phyloP scores from a whole-genome alignment of 1,140 invertebrate genomes.

The Trypoxylus dichotomus region DNA sequence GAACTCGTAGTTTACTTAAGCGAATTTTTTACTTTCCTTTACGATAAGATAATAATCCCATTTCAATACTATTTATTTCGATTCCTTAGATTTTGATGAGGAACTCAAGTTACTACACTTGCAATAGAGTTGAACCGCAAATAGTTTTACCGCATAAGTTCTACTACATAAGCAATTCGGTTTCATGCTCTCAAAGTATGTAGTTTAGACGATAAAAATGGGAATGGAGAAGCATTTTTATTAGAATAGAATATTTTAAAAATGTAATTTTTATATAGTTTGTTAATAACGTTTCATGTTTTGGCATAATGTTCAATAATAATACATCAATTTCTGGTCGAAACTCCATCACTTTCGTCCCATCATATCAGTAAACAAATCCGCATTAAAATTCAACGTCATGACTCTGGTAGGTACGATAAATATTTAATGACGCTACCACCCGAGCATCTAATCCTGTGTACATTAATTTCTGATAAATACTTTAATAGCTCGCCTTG shows the following conservation, averaged over 20 bases:
- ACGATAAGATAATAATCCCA: too few relatives aligned
- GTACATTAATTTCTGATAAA: slow-evolving; percentile 19
- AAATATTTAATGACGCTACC: slow-evolving; percentile 17
- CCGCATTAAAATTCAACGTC: slow-evolving; percentile 20
- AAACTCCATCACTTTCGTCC: not conserved
- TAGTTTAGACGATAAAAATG: too few relatives aligned
- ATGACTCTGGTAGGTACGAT: slow-evolving; percentile 1
- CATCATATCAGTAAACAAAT: slow-evolving; percentile 12
- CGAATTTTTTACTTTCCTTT: too few relatives aligned
- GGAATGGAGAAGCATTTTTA: too few relatives aligned
- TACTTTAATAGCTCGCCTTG: slow-evolving; percentile 5
- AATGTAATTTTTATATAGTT: not conserved
- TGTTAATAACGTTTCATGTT: not conserved
- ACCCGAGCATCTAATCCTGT: not conserved
- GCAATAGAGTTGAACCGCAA: too few relatives aligned
- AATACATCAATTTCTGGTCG: not conserved
- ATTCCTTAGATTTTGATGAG: too few relatives aligned
- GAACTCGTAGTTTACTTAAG: too few relatives aligned
- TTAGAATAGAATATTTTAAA: not conserved
- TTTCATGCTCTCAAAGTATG: too few relatives aligned
- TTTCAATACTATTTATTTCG: too few relatives aligned
- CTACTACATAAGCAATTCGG: too few relatives aligned
- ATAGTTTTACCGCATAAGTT: too few relatives aligned
- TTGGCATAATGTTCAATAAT: not conserved
- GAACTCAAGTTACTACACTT: too few relatives aligned